Evolutionary conservation across 2,797 vertebrate species (phyloP).

Genomic region (Micropoecilia bifurca): DNA sequence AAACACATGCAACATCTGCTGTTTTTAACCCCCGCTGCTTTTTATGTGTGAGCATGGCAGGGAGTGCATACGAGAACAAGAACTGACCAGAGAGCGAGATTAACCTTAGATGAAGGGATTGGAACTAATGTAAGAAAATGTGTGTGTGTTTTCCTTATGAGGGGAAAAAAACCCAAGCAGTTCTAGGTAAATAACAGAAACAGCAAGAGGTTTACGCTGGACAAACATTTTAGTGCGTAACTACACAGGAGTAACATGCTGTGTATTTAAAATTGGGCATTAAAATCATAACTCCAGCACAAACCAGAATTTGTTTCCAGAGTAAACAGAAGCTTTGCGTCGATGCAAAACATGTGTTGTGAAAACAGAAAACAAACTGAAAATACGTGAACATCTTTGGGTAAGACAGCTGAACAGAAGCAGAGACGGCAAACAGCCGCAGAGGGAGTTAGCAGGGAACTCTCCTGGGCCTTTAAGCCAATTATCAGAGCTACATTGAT

Average conservation of each 20-base stretch:
- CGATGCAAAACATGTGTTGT: conserved; percentile 62
- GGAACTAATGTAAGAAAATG: conserved; percentile 8
- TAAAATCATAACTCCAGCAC: background rate
- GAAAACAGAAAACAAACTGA: conserved; percentile 63
- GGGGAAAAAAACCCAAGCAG: conserved; percentile 9
- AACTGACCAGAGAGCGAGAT: conserved; percentile 52
- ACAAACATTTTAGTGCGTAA: background rate
- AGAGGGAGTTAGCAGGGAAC: conserved; percentile 61
- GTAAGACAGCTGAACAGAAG: conserved; percentile 48
- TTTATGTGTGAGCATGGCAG: conserved; percentile 26
- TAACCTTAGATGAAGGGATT: conserved; percentile 26
- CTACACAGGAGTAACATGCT: background rate
- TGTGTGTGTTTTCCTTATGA: background rate
- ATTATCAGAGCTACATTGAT: conserved; percentile 76
- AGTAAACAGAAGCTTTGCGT: conserved; percentile 57
- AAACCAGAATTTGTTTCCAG: conserved; percentile 59
- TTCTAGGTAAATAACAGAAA: background rate
- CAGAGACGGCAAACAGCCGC: conserved; percentile 63
- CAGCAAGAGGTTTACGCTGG: background rate
- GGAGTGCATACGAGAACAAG: conserved; percentile 13
- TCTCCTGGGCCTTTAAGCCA: conserved; percentile 75
- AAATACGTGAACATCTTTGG: conserved; percentile 41
- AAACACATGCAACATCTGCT: conserved; percentile 73
- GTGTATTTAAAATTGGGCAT: background rate
- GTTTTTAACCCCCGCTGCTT: conserved; percentile 73